Percentiles rank a stretch among this genome's conserved stretches.
These are phyloP conservation scores for Notamacropus eugenii DNA, from an alignment of 2,797 vertebrate genomes.

Conservation along the genomic window DNA sequence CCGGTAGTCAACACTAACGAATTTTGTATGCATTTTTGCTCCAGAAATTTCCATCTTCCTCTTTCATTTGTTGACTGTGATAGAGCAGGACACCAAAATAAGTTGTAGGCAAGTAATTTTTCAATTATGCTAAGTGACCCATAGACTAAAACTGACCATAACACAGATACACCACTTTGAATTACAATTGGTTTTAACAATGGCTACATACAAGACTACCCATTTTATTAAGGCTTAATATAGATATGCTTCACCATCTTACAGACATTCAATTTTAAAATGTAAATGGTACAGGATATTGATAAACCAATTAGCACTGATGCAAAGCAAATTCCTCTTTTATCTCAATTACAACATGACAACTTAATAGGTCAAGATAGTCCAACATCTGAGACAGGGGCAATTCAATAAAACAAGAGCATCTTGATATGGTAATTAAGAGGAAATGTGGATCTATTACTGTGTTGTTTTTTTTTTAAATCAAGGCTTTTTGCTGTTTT, in stretches of 20 bases:
- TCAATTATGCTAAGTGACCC: constrained; percentile 69
- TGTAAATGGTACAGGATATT: constrained; percentile 90
- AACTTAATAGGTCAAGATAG: constrained; percentile 91
- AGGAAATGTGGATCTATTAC: constrained; percentile 88
- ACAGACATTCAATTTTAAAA: constrained; percentile 88
- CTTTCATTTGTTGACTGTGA: constrained; percentile 64
- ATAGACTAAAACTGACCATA: constrained; percentile 69
- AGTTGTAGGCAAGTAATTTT: constrained; percentile 72
- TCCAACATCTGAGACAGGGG: constrained; percentile 91
- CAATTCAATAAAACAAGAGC: constrained; percentile 90
- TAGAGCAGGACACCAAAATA: constrained; percentile 59
- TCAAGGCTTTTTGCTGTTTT: constrained; percentile 76
- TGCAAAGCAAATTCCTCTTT: constrained; percentile 92
- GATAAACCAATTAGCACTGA: constrained; percentile 92
- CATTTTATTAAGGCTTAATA: constrained; percentile 82
- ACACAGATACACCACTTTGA: constrained; percentile 67
- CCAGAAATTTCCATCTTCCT: constrained; percentile 63
- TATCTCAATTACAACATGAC: constrained; percentile 92
- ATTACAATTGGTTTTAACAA: constrained; percentile 54
- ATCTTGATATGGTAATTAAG: constrained; percentile 90
- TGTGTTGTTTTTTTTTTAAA: constrained; percentile 72
- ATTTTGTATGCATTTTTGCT: constrained; percentile 55
- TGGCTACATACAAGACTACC: constrained; percentile 72
- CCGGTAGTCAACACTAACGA: constrained; percentile 60
- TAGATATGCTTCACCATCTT: constrained; percentile 83